Evolutionary conservation across 2,888 invertebrate genomes (phyloP).

Genomic region (Pyrgus malvae): DNA sequence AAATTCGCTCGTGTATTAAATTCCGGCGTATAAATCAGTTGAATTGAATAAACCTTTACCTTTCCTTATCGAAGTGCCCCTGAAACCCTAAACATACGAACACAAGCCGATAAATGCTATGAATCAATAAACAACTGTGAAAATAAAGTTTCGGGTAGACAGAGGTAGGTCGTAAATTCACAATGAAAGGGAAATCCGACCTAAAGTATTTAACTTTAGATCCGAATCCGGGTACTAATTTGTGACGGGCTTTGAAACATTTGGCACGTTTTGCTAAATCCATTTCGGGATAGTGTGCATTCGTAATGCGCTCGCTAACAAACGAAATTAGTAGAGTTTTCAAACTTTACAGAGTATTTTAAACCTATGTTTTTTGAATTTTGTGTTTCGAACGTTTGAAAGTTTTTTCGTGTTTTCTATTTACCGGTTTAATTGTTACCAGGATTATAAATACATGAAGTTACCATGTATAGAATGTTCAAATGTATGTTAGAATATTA

Average conservation of each 20-base stretch:
- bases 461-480: too few species aligned
- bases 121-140: conserved; percentile 25
- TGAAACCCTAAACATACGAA: conserved; percentile 1
- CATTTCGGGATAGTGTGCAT: conserved; percentile 12
- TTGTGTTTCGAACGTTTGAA: too few species aligned
- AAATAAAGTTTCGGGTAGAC: conserved; percentile 23
- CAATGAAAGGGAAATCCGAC: conserved; percentile 17
- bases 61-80: conserved; percentile 4
- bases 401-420: too few species aligned
- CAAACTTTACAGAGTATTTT: not conserved
- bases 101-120: conserved; percentile 9
- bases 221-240: conserved; percentile 20
- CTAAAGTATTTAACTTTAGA: conserved; percentile 21
- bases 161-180: conserved; percentile 18
- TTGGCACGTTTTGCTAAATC: conserved; percentile 14
- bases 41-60: conserved; percentile 15
- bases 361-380: too few species aligned
- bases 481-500: too few species aligned
- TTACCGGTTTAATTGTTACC: too few species aligned
- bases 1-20: too few species aligned
- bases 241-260: conserved; percentile 23
- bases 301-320: conserved; percentile 13
- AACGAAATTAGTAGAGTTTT: conserved; percentile 12
- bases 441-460: too few species aligned
- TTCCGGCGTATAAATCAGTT: conserved; percentile 17